Base-by-base conservation (phyloP, 2,113 vertebrate species). In the Cyanistes caeruleus region DNA sequence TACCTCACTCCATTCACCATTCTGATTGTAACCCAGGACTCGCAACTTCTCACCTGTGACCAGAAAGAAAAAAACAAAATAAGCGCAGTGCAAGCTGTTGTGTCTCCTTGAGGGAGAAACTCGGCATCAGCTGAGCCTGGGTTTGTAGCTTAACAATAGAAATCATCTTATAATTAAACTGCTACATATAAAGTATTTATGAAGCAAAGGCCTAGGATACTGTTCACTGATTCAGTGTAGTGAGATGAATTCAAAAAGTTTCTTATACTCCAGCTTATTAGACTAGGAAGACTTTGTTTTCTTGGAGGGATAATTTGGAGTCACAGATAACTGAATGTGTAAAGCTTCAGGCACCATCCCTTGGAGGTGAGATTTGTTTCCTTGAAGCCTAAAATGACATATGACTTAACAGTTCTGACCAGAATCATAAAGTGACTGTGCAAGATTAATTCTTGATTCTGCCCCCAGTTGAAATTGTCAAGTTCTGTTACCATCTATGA, bases 21-120 rank as follows among this genome's bases (percentile, higher is more conserved):
- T 99, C 98, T 99, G 99, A 97, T 99, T 99, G 97, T 99, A 99
- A 96, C 99, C 99, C 94, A 99, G 97, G 90, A 99, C 99, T 64
- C 99, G 98, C 31, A 99, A 98, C 97, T 99, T 99, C 97, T 99
- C 99, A 97, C 99, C 99, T 99, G 83, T 3, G 46, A 74, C 9
- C 69, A 60, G 39, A 35, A 56, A 62, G 63, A 31, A n/a, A 44
- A 25, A 74, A 7, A 14, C 20, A 59, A 75, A 44, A 37, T 77
- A 30, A 95, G 70, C 46, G 46, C 31, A n/a, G 33, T 21, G 17
- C 39, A 46, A 67, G 49, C 19, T 51, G 2, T 5, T 37, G 35
- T 30, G 60, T 33, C 60, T 77, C 15, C 9, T 11, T 53, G 53
- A 51, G 35, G 23, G 52, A 94, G 68, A 52, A 44, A 51, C 14